These are phyloP conservation scores for Eremophila alpestris DNA, from an alignment of 2,797 vertebrate genomes.

Conservation along the genomic window DNA sequence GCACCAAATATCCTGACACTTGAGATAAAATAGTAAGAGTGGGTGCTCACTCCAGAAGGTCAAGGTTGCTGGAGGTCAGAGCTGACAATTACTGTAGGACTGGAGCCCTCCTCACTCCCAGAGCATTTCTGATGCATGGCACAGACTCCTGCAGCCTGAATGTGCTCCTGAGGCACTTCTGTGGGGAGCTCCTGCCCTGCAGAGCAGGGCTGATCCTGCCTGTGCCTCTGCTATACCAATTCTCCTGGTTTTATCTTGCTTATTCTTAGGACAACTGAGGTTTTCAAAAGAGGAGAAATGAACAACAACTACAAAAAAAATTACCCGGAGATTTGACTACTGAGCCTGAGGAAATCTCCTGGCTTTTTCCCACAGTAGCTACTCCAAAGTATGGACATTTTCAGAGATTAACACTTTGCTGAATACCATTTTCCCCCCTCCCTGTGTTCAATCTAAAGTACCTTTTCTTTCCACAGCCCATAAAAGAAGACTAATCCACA, in stretches of 20 bases:
- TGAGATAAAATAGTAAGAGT: background rate
- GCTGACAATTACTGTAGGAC: background rate
- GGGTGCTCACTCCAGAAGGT: background rate
- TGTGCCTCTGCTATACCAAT: background rate
- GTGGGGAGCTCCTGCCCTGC: background rate
- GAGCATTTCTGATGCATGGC: background rate
- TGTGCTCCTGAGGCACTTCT: background rate
- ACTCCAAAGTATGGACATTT: background rate
- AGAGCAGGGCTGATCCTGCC: background rate
- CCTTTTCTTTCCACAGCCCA: conserved; percentile 7
- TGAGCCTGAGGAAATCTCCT: background rate
- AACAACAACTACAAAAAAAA: background rate
- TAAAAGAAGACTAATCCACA: background rate
- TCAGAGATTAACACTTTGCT: conserved; percentile 7
- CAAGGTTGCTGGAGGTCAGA: background rate
- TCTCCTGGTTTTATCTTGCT: background rate
- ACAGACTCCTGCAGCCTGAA: accelerated
- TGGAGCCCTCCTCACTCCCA: background rate
- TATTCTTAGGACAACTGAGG: background rate
- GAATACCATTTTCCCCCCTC: background rate
- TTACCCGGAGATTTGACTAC: background rate
- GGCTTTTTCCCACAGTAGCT: background rate
- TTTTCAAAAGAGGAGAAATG: too few relatives aligned
- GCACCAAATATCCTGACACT: background rate
- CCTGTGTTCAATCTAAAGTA: background rate